A percentile compares a stretch with the other conserved stretches of the same genome.
phyloP scores from a whole-genome alignment of 35 echinoderm and acorn worm genomes.

The Ophiothrix spiculata region DNA sequence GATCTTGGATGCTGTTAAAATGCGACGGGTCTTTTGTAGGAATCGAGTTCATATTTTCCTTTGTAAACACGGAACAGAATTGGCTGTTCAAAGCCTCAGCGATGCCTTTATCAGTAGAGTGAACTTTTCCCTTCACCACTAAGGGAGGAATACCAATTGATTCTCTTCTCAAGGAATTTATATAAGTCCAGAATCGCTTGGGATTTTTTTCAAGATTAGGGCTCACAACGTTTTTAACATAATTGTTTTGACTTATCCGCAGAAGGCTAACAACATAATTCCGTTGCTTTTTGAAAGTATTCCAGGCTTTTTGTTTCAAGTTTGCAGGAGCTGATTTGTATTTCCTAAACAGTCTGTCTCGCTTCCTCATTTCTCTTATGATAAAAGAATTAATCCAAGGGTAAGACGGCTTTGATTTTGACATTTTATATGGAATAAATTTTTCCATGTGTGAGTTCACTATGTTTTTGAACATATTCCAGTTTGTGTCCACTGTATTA shows the following conservation, averaged over 20 bases:
- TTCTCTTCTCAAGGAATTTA: neutral
- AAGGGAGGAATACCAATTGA: conserved; percentile 3
- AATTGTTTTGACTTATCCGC: neutral
- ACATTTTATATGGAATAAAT: conserved; percentile 17
- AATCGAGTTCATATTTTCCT: conserved; percentile 8
- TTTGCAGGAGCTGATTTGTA: neutral
- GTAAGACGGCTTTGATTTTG: conserved; percentile 20
- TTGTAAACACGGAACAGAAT: conserved; percentile 32
- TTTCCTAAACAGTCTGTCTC: conserved; percentile 12
- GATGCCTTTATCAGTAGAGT: neutral
- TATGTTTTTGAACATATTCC: neutral
- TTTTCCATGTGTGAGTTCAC: neutral
- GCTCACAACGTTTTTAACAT: conserved; percentile 16
- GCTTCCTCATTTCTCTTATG: conserved; percentile 31
- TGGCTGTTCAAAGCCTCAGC: conserved; percentile 29
- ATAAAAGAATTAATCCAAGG: conserved; percentile 14
- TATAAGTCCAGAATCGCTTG: conserved; percentile 21
- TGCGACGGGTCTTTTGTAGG: conserved; percentile 15
- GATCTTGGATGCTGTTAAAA: neutral
- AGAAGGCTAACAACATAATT: conserved; percentile 21
- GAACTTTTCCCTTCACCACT: neutral
- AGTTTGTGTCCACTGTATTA: neutral
- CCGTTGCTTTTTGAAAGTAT: conserved; percentile 14
- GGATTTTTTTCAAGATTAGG: conserved; percentile 23
- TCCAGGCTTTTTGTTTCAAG: neutral